These are phyloP conservation scores for Pomatorhinus ruficollis DNA, from an alignment of 2,113 vertebrate genomes.

Conservation along the genomic window DNA sequence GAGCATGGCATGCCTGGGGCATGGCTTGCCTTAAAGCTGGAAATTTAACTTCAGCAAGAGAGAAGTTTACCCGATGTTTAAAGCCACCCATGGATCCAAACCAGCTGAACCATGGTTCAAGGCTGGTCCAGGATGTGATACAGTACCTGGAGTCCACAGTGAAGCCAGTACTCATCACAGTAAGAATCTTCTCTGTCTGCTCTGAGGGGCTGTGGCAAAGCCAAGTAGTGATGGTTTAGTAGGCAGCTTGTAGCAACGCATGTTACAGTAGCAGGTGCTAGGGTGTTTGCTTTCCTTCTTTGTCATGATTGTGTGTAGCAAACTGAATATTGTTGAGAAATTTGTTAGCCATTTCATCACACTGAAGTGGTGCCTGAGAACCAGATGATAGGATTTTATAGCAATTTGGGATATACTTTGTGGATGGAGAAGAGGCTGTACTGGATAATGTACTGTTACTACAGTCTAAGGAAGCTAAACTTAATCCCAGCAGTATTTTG, in stretches of 20 bases:
- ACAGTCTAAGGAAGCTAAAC: not conserved
- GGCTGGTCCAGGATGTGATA: slow-evolving; percentile 88
- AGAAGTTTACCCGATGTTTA: slow-evolving; percentile 91
- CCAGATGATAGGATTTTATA: not conserved
- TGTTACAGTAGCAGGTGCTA: not conserved
- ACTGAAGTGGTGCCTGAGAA: not conserved
- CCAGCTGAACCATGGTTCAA: slow-evolving; percentile 84
- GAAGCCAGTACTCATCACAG: slow-evolving; percentile 76
- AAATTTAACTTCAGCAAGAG: slow-evolving; percentile 83
- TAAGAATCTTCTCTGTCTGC: slow-evolving; percentile 62
- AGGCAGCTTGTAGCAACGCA: not conserved
- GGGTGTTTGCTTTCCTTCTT: not conserved
- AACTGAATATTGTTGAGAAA: not conserved
- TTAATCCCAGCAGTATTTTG: not conserved
- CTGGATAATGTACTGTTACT: not conserved
- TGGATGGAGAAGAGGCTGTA: not conserved
- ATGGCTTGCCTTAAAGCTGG: slow-evolving; percentile 94
- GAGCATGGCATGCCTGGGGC: slow-evolving; percentile 97
- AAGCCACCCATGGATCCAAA: slow-evolving; percentile 91
- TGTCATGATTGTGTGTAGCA: not conserved
- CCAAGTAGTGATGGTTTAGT: not conserved
- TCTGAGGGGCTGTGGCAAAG: not conserved
- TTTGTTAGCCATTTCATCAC: not conserved
- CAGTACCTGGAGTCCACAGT: slow-evolving; percentile 88
- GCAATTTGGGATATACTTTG: not conserved